Evolutionary conservation across 2,888 invertebrate genomes (phyloP), one percentile per base, ranked within the genome.

Genomic region (Gonocerus acuteangulatus): DNA sequence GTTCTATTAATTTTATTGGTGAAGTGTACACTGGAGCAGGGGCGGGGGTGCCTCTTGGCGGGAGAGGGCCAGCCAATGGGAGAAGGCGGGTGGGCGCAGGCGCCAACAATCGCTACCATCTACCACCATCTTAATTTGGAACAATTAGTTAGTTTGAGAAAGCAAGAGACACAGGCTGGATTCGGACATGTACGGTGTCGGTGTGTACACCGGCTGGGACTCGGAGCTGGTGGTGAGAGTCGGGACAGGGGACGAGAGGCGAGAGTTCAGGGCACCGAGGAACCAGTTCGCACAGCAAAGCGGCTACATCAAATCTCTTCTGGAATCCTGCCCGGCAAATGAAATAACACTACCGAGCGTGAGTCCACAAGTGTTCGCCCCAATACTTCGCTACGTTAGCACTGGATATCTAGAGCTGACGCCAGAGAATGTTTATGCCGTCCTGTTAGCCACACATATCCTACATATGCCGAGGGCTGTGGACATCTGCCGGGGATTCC

Each of bases 391-490:
- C 19, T 86, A 84, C 75, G 86, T 87, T 84, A 86, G 86, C 73
- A 85, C 86, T 4, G 86, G 86, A 19, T 82, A 80, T 67, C 73
- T 87, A 69, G 84, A 85, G 70, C 75, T 86, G 22, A 85, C 81
- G 67, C 75, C 82, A 65, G 80, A 82, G 62, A 86, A 86, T 73
- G 85, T 86, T 66, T 85, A 86, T 74, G 83, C 82, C 67, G 83
- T 86, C 45, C 74, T 86, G 9, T 72, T 86, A 63, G 86, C 86
- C 3, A 85, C 86, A 9, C 85, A 86, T 72, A 77, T 85, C 52
- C 74, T 87, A 47, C 85, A 86, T 71, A 86, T 86, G 85, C 86
- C 86, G 1, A 76, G 83, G 13, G 85, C 85, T 0, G 71, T 85
- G 49, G 85, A 85, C 68, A 78, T 85, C 67, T 86, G 86, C 72